Evolutionary conservation across 2,797 vertebrate genomes (phyloP), one percentile per base, ranked within the genome.

Genomic region (Lepidocolaptes lacrymiger): DNA sequence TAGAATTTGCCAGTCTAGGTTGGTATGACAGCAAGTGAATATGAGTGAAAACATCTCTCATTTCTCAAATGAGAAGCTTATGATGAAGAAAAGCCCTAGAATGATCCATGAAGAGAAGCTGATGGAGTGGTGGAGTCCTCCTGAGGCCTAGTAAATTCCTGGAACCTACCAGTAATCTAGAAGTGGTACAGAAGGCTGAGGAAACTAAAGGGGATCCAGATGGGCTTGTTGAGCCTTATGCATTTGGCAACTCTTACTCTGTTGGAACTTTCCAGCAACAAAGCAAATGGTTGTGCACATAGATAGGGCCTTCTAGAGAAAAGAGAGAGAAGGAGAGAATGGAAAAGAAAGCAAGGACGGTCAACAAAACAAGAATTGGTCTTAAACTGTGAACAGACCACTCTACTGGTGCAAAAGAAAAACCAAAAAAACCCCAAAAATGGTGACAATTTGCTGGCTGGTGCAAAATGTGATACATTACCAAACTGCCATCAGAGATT

Each of bases 381-480:
- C 48, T 76, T 61, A 43, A 92, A 64, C 16, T 30, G 20, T 64
- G 34, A 49, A 74, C 24, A 54, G 82, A 77, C 7, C 0, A 0
- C 39, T 68, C 8, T 59, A 79, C 23, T 83, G 44, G 49, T 59
- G 34, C 66, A 76, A 39, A 48, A 48, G 23, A 22, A 48, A 14
- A 48, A 37, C 37, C 43, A 48, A 48, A 48, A 21, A 46, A 48
- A 13, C 43, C 37, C 12, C 37, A 48, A 46, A 28, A 11, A 66
- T 0, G 0, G 41, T 19, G 41, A 79, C 49, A 54, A 43, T 6
- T 36, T 67, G 14, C 34, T 74, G 63, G 37, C n/a, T 14, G 2
- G 13, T 54, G 41, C 34, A 64, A 85, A 89, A 80, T 16, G 44
- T 11, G 32, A 15, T 58, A 13, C n/a, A 22, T n/a, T 61, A 52